Evolutionary conservation across 2,113 vertebrate species (phyloP), one percentile per base, ranked within the genome.

Genomic region (Thryonomys swinderianus): DNA sequence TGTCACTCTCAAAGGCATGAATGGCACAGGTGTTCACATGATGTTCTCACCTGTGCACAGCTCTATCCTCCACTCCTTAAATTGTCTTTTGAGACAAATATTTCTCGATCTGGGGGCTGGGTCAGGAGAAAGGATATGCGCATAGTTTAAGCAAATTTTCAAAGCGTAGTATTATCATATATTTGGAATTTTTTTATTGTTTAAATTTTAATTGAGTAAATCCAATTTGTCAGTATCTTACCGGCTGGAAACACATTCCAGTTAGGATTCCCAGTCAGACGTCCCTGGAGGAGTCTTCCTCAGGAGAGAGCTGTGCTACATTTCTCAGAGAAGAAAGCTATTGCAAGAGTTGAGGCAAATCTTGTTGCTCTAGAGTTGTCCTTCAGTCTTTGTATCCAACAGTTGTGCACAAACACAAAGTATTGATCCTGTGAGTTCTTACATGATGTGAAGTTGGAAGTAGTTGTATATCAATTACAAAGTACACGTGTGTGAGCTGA

Each of bases 141-240:
- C 71, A 30, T 55, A 88, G 16, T 71, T 94, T 88, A 69, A 40
- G 32, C 10, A 79, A 55, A 7, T 7, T 71, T 87, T 51, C 69
- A 64, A 25, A 67, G 1, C 42, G 32, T 34, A 34, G 83, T 62
- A 78, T 69, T 37, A 88, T 88, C 23, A 78, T 9, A 40, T 59
- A 91, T 84, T 94, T 88, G 45, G 40, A 45, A 94, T 79, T 84
- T 62, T 93, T 74, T n/a, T 1, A 27, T 74, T 74, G 71, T 45
- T 88, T 87, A 37, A 59, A 78, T 57, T 71, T 88, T 80, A 21
- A 73, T 20, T 73, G 79, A 48, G 53, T 90, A 16, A 48, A 92
- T 42, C 34, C 85, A 88, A 4, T 23, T 82, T 90, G 59, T 55
- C 10, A 81, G 62, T 55, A 66, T 80, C 6, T 82, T 95, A 32